These are phyloP conservation scores for Leucophora obtusa DNA, from an alignment of 2,888 invertebrate genomes.

Conservation along the genomic window DNA sequence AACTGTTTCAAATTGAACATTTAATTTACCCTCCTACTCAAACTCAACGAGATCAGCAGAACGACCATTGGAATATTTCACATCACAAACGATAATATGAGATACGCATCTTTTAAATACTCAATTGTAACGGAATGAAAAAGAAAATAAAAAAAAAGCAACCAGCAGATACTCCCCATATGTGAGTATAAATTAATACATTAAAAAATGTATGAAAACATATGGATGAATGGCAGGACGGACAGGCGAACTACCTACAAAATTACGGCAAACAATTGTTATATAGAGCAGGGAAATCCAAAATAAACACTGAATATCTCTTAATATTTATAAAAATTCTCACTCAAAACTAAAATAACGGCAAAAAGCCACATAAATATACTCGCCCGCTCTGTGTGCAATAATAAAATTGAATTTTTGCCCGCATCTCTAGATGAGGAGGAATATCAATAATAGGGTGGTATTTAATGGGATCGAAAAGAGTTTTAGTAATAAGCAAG, in stretches of 20 bases:
- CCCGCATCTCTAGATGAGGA: constrained; percentile 56
- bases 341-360: constrained; percentile 53
- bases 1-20: constrained; percentile 65
- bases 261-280: constrained; percentile 39
- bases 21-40: constrained; percentile 47
- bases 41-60: constrained; percentile 44
- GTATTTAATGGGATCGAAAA: background rate
- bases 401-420: constrained; percentile 24
- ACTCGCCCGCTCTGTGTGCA: constrained; percentile 10
- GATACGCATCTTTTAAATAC: constrained; percentile 48
- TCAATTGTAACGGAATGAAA: constrained; percentile 43
- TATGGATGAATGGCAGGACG: constrained; percentile 23
- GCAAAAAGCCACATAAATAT: constrained; percentile 42
- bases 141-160: constrained; percentile 14
- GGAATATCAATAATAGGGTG: background rate
- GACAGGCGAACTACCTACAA: constrained; percentile 11
- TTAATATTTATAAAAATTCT: constrained; percentile 17
- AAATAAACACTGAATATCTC: background rate
- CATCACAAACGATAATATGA: constrained; percentile 34
- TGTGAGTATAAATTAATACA: constrained; percentile 25
- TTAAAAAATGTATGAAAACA: constrained; percentile 37
- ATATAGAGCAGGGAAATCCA: constrained; percentile 53
- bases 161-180: constrained; percentile 46
- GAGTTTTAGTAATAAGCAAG: too few species aligned
- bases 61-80: constrained; percentile 19